Base-by-base conservation (phyloP, 2,888 invertebrate genomes). In the Blera fallax region DNA sequence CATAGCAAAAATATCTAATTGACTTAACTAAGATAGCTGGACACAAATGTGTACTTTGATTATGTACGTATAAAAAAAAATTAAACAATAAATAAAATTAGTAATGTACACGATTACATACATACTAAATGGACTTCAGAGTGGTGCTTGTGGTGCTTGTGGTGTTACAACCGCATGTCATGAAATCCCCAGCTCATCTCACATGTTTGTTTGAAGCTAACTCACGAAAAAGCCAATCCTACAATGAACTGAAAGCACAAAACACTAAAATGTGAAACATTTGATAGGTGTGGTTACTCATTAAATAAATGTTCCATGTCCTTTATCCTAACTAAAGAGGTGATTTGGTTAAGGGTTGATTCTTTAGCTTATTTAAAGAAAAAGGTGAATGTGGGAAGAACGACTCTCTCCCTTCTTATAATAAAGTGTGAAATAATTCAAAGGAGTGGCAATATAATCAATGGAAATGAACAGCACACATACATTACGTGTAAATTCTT, bases 261-360 rank as follows among this genome's bases (percentile, higher is more conserved):
- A 48, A 48, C 10, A 48, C 4, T 16, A 10, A 48, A 48, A 48
- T 48, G 48, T 48, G 70, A 52, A 65, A 48, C 64, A 50, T 77
- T 77, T 70, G 32, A 77, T 65, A 82, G 82, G 82, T 82, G 82
- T 52, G 82, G 82, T 70, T 58, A 50, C 21, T 56, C 50, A 76
- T 69, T 78, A 78, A 54, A 70, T 43, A 72, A 58, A 64, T 40
- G 37, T 74, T 76, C 54, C 60, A 67, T 69, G 65, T 58, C 73
- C 79, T 43, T 32, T 80, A 65, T 54, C 69, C 76, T 64, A 69
- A 76, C 76, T 48, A 81, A 74, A 70, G 74, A 56, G 76, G 76
- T 81, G 69, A 56, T 77, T 64, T 67, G 48, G 60, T 67, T 34
- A 76, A 81, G 54, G 69, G 81, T 67, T 77, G 76, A 24, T 74